Conservation (phyloP, 2,888 invertebrate genomes). For the Buathra laborator region DNA sequence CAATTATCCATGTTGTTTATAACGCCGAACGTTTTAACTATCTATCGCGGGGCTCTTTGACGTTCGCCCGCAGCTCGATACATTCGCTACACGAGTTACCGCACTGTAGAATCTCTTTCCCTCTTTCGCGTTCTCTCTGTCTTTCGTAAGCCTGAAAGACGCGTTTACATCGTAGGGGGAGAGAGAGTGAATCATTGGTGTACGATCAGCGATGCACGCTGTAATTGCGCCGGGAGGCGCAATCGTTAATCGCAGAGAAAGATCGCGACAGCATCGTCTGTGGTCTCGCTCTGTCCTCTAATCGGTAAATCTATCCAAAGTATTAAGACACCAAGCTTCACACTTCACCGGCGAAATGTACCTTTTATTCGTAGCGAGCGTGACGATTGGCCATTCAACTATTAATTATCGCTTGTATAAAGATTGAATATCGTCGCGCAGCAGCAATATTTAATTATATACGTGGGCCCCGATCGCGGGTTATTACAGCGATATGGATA, state of each 20-base stretch:
- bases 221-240: slow-evolving; percentile 45
- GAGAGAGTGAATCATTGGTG: slow-evolving; percentile 46
- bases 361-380: neutral
- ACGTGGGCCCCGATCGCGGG: neutral
- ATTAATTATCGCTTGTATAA: slow-evolving; percentile 21
- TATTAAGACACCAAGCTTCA: neutral
- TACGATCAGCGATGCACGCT: slow-evolving; percentile 24
- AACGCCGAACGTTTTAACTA: slow-evolving; percentile 30
- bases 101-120: slow-evolving; percentile 14
- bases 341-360: slow-evolving; percentile 28
- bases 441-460: neutral
- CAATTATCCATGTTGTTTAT: slow-evolving; percentile 29
- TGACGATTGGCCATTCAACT: slow-evolving; percentile 12
- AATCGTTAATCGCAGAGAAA: slow-evolving; percentile 45
- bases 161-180: neutral
- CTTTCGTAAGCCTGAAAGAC: neutral
- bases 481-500: slow-evolving; percentile 22
- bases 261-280: slow-evolving; percentile 35
- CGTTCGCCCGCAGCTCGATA: slow-evolving; percentile 13
- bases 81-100: slow-evolving; percentile 12
- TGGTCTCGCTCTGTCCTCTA: neutral
- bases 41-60: slow-evolving; percentile 26
- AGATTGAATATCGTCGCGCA: neutral
- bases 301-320: neutral
- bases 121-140: neutral